Percentiles rank a stretch among this genome's conserved stretches.
These are phyloP conservation scores for Calephelis virginiensis DNA, from an alignment of 1,140 invertebrate species.

Conservation along the genomic window DNA sequence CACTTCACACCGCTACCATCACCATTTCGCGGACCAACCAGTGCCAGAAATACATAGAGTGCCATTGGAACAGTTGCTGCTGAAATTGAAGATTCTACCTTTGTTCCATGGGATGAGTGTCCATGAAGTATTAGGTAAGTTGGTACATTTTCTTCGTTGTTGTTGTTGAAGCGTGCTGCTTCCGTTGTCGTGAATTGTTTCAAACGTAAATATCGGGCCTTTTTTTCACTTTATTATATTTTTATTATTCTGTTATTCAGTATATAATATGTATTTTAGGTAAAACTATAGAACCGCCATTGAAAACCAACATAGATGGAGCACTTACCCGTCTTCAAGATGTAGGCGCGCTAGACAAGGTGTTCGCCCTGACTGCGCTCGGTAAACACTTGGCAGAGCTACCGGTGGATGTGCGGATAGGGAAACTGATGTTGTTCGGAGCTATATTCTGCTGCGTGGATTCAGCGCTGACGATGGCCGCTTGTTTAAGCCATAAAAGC, in stretches of 20 bases:
- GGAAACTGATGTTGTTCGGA: constrained; percentile 94
- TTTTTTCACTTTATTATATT: no score
- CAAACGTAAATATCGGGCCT: no score
- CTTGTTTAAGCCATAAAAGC: constrained; percentile 91
- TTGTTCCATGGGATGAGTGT: constrained; percentile 82
- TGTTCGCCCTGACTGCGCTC: constrained; percentile 89
- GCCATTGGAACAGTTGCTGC: constrained; percentile 91
- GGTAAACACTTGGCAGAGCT: constrained; percentile 93
- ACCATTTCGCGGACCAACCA: constrained; percentile 80
- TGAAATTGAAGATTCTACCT: constrained; percentile 92
- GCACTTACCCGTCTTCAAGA: constrained; percentile 88
- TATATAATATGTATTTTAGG: constrained; percentile 49
- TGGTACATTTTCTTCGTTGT: background rate
- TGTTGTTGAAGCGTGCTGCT: no score
- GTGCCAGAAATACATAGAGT: constrained; percentile 92
- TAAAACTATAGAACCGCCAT: constrained; percentile 90
- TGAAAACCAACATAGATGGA: constrained; percentile 85
- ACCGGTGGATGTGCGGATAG: constrained; percentile 93
- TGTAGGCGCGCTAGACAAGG: constrained; percentile 92
- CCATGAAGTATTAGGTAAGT: constrained; percentile 82
- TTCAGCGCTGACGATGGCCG: constrained; percentile 95
- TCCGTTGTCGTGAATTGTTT: no score
- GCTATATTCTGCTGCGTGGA: constrained; percentile 96
- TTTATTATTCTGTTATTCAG: no score
- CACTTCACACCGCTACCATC: constrained; percentile 84